Evolutionary conservation across 1,140 invertebrate species (phyloP).

Genomic region (Drosophila burlai): DNA sequence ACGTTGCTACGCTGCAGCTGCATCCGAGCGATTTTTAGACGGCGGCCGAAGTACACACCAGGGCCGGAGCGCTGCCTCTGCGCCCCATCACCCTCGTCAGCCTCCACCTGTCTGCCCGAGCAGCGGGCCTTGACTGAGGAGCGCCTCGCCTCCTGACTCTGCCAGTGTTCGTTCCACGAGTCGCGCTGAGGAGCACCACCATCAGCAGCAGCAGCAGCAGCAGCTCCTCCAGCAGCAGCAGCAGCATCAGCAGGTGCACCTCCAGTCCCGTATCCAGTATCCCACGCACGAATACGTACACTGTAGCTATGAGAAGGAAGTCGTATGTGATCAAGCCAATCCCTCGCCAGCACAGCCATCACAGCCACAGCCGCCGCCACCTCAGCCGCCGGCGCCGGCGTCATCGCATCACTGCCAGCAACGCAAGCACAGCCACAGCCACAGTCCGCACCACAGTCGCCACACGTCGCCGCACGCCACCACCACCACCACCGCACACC

Average conservation of each 20-base stretch:
- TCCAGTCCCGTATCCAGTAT: constrained; percentile 46
- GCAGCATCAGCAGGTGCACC: constrained; percentile 42
- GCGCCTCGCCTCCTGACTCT: constrained; percentile 85
- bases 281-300: constrained; percentile 83
- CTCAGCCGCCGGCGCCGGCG: neutral
- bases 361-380: constrained; percentile 9
- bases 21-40: constrained; percentile 88
- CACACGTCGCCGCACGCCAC: constrained; percentile 71
- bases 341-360: constrained; percentile 44
- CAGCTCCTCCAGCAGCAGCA: constrained; percentile 46
- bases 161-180: constrained; percentile 81
- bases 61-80: constrained; percentile 85
- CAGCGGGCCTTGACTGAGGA: constrained; percentile 86
- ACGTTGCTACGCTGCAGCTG: constrained; percentile 86
- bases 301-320: constrained; percentile 84
- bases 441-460: constrained; percentile 73
- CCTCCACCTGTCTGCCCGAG: constrained; percentile 85
- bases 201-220: constrained; percentile 59
- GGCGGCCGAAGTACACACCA: constrained; percentile 85
- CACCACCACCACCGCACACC: constrained; percentile 54
- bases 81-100: constrained; percentile 86
- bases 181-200: constrained; percentile 71
- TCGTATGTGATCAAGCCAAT: constrained; percentile 81
- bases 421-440: constrained; percentile 69
- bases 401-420: constrained; percentile 44